Base-by-base conservation (phyloP, 2,797 vertebrate genomes). In the Anas flavirostris region DNA sequence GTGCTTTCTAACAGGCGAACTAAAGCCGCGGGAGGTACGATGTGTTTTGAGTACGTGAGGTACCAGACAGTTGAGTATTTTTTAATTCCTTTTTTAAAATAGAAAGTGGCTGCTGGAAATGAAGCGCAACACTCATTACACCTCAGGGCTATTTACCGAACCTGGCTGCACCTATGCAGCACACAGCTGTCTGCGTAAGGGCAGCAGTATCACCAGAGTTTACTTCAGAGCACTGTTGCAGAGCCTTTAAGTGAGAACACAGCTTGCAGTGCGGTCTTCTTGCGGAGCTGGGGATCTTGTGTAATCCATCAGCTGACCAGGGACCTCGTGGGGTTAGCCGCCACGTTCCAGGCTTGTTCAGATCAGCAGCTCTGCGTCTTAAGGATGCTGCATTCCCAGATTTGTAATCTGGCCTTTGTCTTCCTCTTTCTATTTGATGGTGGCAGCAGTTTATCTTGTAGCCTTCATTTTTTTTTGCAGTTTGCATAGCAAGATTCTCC, bases 101-200 rank as follows among this genome's bases (percentile, higher is more conserved):
- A 92, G 88, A 48, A 88, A 75, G 75, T 41, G 55, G 81, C 86
- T 84, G 76, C 73, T 91, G 48, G 80, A 79, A 82, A 82, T 37
- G 64, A 96, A 88, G 84, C 60, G 62, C 74, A 79, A 48, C 26
- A 78, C 55, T 94, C 89, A 83, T 53, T 77, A 43, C 90, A 91
- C 91, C 94, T 95, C 96, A 81, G 96, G 90, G 81, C 95, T 88
- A 85, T 92, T 87, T 79, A 82, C 95, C 1, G 23, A 88, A 76
- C 74, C 81, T 55, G 31, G 82, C 80, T 70, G 56, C 73, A 89
- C 41, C 11, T 29, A 18, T 68, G 41, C 84, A 90, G 63, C 52
- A 66, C 5, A 2, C 16, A 60, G 84, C 64, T 82, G 37, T 60
- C 75, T 81, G 46, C 35, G 5, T 28, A 46, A 82, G 82, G 79